Percentiles rank a stretch among this genome's conserved stretches.
phyloP scores from a whole-genome alignment of 2,113 vertebrate species.

The Marcusenius ussheri region DNA sequence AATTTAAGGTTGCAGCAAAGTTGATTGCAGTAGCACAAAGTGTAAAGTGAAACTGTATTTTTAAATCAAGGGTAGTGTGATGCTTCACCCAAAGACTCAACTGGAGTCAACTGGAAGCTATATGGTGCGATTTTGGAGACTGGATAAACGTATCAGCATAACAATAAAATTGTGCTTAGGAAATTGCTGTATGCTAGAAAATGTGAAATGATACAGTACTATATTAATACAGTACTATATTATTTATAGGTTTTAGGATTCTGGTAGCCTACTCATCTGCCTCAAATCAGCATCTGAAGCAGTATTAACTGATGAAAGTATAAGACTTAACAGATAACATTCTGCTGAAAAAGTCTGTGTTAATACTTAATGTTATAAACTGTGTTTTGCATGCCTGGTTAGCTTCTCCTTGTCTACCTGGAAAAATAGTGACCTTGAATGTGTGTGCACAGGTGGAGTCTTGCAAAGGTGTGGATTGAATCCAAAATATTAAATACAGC shows the following conservation, averaged over 20 bases:
- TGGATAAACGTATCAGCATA: neutral
- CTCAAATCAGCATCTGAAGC: neutral
- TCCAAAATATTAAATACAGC: neutral
- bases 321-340: neutral
- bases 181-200: neutral
- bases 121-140: neutral
- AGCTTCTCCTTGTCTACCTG: neutral
- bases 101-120: neutral
- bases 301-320: neutral
- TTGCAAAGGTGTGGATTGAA: neutral
- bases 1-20: too few species aligned
- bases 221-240: neutral
- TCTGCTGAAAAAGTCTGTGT: neutral
- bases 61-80: neutral
- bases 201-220: neutral
- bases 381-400: neutral
- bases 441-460: neutral
- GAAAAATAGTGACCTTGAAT: constrained; percentile 4
- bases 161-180: neutral
- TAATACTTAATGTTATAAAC: neutral
- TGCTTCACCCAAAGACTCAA: neutral
- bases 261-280: neutral
- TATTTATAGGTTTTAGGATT: neutral
- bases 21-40: neutral
- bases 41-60: neutral